Evolutionary conservation across 1,140 invertebrate species (phyloP).

Genomic region (Tetramorium parvispinum): DNA sequence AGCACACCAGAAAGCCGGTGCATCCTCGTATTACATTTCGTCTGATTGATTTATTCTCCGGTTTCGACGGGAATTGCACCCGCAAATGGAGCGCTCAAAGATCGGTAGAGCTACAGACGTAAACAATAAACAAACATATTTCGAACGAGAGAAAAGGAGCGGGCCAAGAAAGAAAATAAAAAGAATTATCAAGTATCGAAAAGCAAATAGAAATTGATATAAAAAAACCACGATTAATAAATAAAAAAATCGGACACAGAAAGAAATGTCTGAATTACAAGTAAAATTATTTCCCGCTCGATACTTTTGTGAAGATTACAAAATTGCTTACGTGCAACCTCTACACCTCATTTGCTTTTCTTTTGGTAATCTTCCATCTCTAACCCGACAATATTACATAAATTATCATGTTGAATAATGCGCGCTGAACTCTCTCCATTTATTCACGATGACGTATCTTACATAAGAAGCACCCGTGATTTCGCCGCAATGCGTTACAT

Average conservation of each 20-base stretch:
- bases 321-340: neutral
- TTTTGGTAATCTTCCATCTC: neutral
- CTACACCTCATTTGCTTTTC: neutral
- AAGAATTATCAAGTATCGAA: neutral
- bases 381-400: neutral
- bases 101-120: neutral
- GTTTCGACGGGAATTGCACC: conserved; percentile 46
- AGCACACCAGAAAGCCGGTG: conserved; percentile 23
- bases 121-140: conserved; percentile 34
- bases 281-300: neutral
- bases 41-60: conserved; percentile 53
- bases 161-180: neutral
- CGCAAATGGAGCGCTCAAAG: conserved; percentile 29
- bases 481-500: neutral
- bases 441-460: neutral
- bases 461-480: neutral
- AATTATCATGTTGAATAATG: neutral
- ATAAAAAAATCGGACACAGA: neutral
- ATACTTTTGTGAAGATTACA: neutral
- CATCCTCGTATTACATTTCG: conserved; percentile 46
- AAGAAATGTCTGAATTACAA: neutral
- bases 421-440: too few species aligned
- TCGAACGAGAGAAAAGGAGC: neutral
- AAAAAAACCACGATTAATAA: neutral
- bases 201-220: neutral